These are phyloP conservation scores for Bradypodion ventrale DNA, from an alignment of 2,797 vertebrate species.

Conservation along the genomic window DNA sequence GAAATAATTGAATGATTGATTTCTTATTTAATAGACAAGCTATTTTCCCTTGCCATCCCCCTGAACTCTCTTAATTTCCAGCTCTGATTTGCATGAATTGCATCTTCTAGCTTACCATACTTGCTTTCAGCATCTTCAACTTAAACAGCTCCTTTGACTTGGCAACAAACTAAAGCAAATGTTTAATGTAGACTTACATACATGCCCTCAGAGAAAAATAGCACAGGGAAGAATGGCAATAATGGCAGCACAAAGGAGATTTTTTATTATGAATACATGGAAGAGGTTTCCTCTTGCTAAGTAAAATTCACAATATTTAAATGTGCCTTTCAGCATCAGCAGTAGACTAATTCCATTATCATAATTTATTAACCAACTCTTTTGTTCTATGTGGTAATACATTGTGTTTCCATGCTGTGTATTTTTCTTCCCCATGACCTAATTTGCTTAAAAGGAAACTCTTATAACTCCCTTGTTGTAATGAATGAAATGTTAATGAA, in stretches of 20 bases:
- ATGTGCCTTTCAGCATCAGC: constrained; percentile 70
- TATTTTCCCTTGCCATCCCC: constrained; percentile 25
- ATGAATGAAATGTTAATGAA: constrained; percentile 85
- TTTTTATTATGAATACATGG: constrained; percentile 58
- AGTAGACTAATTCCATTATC: constrained; percentile 76
- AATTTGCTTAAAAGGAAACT: constrained; percentile 84
- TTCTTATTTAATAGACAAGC: constrained; percentile 3
- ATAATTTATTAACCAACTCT: constrained; percentile 83
- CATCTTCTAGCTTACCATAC: not conserved
- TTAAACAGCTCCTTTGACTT: constrained; percentile 37
- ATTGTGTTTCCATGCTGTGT: constrained; percentile 76
- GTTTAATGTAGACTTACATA: constrained; percentile 50
- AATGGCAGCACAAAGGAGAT: constrained; percentile 52
- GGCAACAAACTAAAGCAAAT: constrained; percentile 61
- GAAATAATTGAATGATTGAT: not conserved
- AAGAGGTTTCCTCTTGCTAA: constrained; percentile 61
- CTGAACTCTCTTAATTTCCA: constrained; percentile 11
- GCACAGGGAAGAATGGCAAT: constrained; percentile 42
- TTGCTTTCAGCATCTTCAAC: constrained; percentile 19
- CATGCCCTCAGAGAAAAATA: constrained; percentile 48
- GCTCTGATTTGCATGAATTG: constrained; percentile 16
- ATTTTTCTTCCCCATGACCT: constrained; percentile 79
- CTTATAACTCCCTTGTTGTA: constrained; percentile 80
- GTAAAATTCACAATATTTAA: constrained; percentile 74
- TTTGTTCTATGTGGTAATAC: constrained; percentile 78